Evolutionary conservation across 2,888 invertebrate species (phyloP), one percentile per base, ranked within the genome.

Genomic region (Lepidocyrtinus sp.): DNA sequence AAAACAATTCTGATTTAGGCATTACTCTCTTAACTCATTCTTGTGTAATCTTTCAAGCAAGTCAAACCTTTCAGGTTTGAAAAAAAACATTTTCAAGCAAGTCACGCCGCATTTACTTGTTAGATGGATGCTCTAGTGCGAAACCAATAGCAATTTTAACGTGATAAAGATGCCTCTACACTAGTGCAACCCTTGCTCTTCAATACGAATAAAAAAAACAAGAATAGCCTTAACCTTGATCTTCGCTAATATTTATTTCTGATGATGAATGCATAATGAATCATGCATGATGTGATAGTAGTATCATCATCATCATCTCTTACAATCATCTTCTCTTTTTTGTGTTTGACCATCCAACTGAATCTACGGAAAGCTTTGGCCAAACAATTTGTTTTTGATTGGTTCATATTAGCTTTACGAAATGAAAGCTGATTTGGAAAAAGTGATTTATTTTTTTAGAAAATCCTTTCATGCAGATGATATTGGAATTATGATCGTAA

Each of bases 161-260:
- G 25, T 45, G 21, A 17, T 9, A 19, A 25, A 21, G 21, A 27
- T 12, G n/a, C 26, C 21, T 7, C n/a, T 50, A 19, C 59, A 72
- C n/a, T n/a, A n/a, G n/a, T 22, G 72, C 45, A 21, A 17, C 36
- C 26, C 19, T 17, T 22, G 15, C 22, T 61, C 61, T 22, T 19
- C 61, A 45, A n/a, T n/a, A n/a, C n/a, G n/a, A n/a, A n/a, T n/a
- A n/a, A n/a, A n/a, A n/a, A n/a, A 22, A 61, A 21, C 61, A 61
- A 45, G 55, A 50, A 22, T 45, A 63, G 36, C 74, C 67, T 75
- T 75, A 61, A 68, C 75, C 75, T 75, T 75, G 75, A 75, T 75
- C 75, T 75, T 75, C 55, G 26, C 19, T n/a, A n/a, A 36, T 36
- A 17, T n/a, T 7, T 17, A 50, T 50, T 2, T 12, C 12, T 50